Evolutionary conservation across 2,888 invertebrate genomes (phyloP), one percentile per base, ranked within the genome.

Genomic region (Clanis bilineata): DNA sequence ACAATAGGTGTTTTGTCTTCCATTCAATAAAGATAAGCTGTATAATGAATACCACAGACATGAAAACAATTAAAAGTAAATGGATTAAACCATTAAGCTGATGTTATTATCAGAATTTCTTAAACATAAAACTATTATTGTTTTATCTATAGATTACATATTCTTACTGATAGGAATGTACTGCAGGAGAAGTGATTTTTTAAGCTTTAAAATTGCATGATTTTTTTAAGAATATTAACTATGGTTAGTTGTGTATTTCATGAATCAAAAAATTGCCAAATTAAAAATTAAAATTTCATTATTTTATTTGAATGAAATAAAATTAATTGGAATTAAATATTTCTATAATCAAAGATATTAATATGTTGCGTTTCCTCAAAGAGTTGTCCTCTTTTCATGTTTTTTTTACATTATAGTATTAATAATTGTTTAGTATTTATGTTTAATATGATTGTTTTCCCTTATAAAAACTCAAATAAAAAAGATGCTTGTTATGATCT

Each of bases 1-100:
- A 51, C 32, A 51, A 28, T 32, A 10, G 32, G 18, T 32, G 9
- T 51, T 18, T 38, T 43, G 39, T 56, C 55, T 22, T 22, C 12
- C 21, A 55, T 38, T 55, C 38, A 36, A 5, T 36, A 39, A 10
- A 56, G 39, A 56, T 38, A 36, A 51, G 28, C 51, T 32, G 22
- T 4, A 22, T 18, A 51, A 51, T 32, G 32, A 3, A 32, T 22
- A 12, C 9, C 28, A 51, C 51, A 28, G 51, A 28, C 15, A 15
- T n/a, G 9, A 4, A 55, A 56, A 56, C 7, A 56, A 56, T 56
- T n/a, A 22, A 23, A 38, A 55, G 36, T 23, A 22, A 23, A 56
- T 56, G 36, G n/a, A 51, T 32, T 2, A 15, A 5, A 18, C 15
- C 18, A 51, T 51, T 36, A 12, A n/a, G 4, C 12, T 10, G 18